Conservation (phyloP, 2,888 invertebrate genomes). For the Steinernema hermaphroditum region DNA sequence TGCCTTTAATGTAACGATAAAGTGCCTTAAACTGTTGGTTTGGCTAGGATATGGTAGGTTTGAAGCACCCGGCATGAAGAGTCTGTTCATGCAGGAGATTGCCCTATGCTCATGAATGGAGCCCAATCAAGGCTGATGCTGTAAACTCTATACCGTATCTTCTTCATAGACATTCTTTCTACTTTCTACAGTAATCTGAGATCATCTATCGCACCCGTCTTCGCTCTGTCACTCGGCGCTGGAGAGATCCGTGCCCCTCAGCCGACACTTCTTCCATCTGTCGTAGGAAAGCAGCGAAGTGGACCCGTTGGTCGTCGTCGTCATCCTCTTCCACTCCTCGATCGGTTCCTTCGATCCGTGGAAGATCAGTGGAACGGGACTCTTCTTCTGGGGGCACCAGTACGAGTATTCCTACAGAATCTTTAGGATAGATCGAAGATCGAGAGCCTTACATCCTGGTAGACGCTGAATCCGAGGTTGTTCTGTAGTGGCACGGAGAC, state of each 20-base stretch:
- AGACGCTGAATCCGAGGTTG: conserved; percentile 4
- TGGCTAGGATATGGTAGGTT: too few species aligned
- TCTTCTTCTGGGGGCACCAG: not conserved
- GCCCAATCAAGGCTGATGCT: too few species aligned
- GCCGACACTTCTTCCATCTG: not conserved
- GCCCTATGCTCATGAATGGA: too few species aligned
- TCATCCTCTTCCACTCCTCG: not conserved
- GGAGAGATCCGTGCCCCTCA: not conserved
- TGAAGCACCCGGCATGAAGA: too few species aligned
- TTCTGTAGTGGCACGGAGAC: not conserved
- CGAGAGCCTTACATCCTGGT: not conserved
- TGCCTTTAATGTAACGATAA: conserved; percentile 19
- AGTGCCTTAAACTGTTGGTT: conserved; percentile 1
- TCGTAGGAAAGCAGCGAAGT: not conserved
- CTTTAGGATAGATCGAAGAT: not conserved
- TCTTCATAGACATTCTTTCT: too few species aligned
- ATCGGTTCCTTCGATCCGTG: conserved; percentile 1
- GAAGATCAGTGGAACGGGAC: not conserved
- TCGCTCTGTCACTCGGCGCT: too few species aligned
- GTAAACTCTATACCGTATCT: too few species aligned
- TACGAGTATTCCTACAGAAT: not conserved
- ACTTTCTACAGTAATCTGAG: too few species aligned
- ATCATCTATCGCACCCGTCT: too few species aligned
- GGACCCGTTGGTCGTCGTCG: not conserved
- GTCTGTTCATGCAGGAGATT: too few species aligned